Evolutionary conservation across 1,140 invertebrate species (phyloP).

Genomic region (Leptonema lineaticorne): DNA sequence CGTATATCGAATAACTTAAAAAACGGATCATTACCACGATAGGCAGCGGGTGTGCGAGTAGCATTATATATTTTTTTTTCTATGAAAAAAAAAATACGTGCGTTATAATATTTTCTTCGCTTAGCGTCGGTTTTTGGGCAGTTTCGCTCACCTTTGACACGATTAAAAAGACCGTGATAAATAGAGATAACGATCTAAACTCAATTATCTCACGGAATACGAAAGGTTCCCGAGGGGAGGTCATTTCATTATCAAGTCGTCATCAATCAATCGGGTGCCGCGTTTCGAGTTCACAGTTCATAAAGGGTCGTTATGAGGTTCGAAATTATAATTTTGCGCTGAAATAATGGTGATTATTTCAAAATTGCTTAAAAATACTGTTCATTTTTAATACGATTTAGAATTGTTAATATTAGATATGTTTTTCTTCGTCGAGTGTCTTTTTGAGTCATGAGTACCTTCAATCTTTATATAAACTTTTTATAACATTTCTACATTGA

Average conservation of each 20-base stretch:
- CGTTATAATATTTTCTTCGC: background rate
- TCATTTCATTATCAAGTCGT: background rate
- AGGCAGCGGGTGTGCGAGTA: too few relatives aligned
- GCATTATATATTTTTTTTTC: too few relatives aligned
- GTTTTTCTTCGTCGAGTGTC: too few relatives aligned
- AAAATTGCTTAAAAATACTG: too few relatives aligned
- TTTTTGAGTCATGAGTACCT: too few relatives aligned
- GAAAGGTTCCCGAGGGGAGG: background rate
- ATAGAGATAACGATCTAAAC: slow-evolving; percentile 16
- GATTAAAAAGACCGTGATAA: background rate
- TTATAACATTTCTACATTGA: too few relatives aligned
- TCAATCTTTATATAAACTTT: too few relatives aligned
- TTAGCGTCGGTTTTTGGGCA: background rate
- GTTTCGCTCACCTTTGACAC: slow-evolving; percentile 8
- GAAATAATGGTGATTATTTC: too few relatives aligned
- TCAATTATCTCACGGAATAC: background rate
- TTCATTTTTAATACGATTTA: too few relatives aligned
- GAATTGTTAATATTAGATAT: too few relatives aligned
- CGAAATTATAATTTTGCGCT: too few relatives aligned
- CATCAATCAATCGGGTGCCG: background rate
- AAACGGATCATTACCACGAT: background rate
- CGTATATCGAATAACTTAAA: background rate
- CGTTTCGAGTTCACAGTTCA: background rate
- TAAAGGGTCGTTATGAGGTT: background rate
- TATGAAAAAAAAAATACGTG: background rate